A percentile compares a stretch with the other conserved stretches of the same genome.
phyloP scores from a whole-genome alignment of 2,888 invertebrate genomes.

The Heliconius sara region DNA sequence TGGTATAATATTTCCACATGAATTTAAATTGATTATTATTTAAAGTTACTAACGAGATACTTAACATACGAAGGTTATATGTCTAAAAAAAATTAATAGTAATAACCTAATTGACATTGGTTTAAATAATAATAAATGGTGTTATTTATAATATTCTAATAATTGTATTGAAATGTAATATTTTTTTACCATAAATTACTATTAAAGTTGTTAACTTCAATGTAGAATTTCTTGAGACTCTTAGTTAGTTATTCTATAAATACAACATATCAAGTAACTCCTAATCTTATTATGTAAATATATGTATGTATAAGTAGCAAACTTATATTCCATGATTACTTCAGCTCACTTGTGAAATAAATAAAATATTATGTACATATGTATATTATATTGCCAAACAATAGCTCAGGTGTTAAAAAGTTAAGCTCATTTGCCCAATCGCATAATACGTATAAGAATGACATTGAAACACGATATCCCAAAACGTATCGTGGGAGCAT shows the following conservation, averaged over 20 bases:
- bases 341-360: background rate
- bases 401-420: constrained; percentile 8
- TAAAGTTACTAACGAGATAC: background rate
- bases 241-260: constrained; percentile 12
- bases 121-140: background rate
- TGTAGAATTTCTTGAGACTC: constrained; percentile 10
- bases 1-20: constrained; percentile 3
- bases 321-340: constrained; percentile 3
- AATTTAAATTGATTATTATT: constrained; percentile 12
- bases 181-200: too few relatives aligned
- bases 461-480: constrained; percentile 1
- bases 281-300: constrained; percentile 32
- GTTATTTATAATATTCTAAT: background rate
- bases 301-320: background rate
- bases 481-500: background rate
- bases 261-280: constrained; percentile 18
- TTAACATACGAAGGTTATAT: background rate
- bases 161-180: too few relatives aligned
- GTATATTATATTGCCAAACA: background rate
- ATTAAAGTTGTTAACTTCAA: too few relatives aligned
- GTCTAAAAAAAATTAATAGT: background rate
- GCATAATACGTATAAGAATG: background rate
- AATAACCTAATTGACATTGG: background rate
- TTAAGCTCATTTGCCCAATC: constrained; percentile 12
- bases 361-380: background rate